phyloP scores from a whole-genome alignment of 2,888 invertebrate species.

The Leptopterna dolabrata region DNA sequence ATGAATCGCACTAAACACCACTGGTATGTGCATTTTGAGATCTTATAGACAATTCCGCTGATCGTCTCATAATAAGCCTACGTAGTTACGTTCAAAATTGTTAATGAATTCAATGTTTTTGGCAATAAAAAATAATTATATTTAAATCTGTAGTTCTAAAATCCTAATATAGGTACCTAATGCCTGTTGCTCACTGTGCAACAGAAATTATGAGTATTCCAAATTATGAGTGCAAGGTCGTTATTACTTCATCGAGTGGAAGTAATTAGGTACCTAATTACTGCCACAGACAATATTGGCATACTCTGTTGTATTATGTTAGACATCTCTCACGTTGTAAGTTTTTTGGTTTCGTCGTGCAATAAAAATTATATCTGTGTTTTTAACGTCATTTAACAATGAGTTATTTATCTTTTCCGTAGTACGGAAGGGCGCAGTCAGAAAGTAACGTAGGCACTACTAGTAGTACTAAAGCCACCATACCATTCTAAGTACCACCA shows the following conservation, averaged over 20 bases:
- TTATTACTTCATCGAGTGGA: background rate
- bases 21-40: too few species aligned
- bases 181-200: background rate
- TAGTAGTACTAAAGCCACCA: too few species aligned
- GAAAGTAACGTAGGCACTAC: too few species aligned
- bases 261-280: background rate
- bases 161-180: background rate
- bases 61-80: background rate
- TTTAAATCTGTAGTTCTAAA: background rate
- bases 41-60: background rate
- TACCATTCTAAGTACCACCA: too few species aligned
- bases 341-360: background rate
- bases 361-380: conserved; percentile 22
- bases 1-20: background rate
- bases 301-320: background rate
- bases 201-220: background rate
- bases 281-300: conserved; percentile 31
- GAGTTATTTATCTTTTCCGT: too few species aligned
- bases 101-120: background rate
- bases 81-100: background rate
- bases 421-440: too few species aligned
- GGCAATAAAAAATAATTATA: background rate
- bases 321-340: conserved; percentile 17
- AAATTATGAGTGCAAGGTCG: background rate
- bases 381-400: background rate